Evolutionary conservation across 1,140 invertebrate genomes (phyloP).

Genomic region (Solenopsis fugax): DNA sequence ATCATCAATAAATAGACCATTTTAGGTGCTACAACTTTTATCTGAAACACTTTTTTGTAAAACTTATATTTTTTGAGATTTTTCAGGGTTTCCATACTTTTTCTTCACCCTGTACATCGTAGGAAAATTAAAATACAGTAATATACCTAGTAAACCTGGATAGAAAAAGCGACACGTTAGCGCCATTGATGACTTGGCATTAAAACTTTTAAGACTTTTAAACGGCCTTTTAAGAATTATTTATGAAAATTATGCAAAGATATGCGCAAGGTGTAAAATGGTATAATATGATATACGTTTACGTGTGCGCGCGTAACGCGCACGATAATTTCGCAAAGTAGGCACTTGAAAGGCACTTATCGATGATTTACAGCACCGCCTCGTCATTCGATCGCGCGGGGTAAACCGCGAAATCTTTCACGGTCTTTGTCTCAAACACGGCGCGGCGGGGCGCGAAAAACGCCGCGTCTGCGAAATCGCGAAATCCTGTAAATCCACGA

Average conservation of each 20-base stretch:
- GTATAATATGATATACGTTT: not conserved
- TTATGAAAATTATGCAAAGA: constrained; percentile 45
- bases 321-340: constrained; percentile 12
- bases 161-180: not conserved
- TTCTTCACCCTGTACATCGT: too few relatives aligned
- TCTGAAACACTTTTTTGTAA: too few relatives aligned
- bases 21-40: too few relatives aligned
- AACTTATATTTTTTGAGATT: too few relatives aligned
- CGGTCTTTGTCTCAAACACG: constrained; percentile 31
- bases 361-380: constrained; percentile 30
- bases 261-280: constrained; percentile 4
- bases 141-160: not conserved
- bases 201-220: not conserved
- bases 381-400: constrained; percentile 24
- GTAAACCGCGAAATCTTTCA: not conserved
- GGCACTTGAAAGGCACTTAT: constrained; percentile 18
- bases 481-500: constrained; percentile 59
- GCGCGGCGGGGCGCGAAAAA: constrained; percentile 11
- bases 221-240: not conserved
- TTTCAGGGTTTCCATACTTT: too few relatives aligned
- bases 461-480: constrained; percentile 58
- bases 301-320: constrained; percentile 6
- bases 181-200: constrained; percentile 5
- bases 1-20: too few relatives aligned
- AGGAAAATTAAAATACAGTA: not conserved